These are phyloP conservation scores for Cataglyphis albicans DNA, from an alignment of 2,888 invertebrate species.

Conservation along the genomic window DNA sequence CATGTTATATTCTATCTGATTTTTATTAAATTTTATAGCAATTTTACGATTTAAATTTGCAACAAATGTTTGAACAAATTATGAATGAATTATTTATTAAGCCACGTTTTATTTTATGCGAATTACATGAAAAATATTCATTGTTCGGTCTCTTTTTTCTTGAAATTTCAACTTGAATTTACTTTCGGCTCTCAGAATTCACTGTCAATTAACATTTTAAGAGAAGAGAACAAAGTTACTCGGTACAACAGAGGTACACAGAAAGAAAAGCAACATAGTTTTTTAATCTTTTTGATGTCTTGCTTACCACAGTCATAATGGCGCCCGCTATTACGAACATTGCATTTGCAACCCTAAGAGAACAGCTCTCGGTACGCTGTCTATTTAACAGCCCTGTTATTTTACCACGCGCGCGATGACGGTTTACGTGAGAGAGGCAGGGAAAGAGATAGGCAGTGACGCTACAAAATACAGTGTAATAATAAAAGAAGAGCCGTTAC, in stretches of 20 bases:
- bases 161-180: constrained; percentile 6
- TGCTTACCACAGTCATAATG: constrained; percentile 32
- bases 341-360: constrained; percentile 29
- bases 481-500: constrained; percentile 45
- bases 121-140: background rate
- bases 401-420: constrained; percentile 26
- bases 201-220: background rate
- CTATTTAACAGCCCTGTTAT: constrained; percentile 61
- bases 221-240: background rate
- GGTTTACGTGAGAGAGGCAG: background rate
- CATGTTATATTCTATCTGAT: background rate
- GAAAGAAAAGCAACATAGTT: background rate
- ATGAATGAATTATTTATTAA: constrained; percentile 23
- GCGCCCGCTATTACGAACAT: constrained; percentile 44
- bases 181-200: background rate
- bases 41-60: constrained; percentile 15
- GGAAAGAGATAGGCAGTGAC: background rate
- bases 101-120: constrained; percentile 13
- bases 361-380: constrained; percentile 33
- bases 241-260: background rate
- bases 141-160: background rate
- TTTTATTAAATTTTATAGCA: background rate
- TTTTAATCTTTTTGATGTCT: constrained; percentile 24
- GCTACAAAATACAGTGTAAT: constrained; percentile 51
- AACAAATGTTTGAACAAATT: constrained; percentile 16